These are phyloP conservation scores for Etheostoma nigrum DNA, from an alignment of 2,797 vertebrate species.

Conservation along the genomic window DNA sequence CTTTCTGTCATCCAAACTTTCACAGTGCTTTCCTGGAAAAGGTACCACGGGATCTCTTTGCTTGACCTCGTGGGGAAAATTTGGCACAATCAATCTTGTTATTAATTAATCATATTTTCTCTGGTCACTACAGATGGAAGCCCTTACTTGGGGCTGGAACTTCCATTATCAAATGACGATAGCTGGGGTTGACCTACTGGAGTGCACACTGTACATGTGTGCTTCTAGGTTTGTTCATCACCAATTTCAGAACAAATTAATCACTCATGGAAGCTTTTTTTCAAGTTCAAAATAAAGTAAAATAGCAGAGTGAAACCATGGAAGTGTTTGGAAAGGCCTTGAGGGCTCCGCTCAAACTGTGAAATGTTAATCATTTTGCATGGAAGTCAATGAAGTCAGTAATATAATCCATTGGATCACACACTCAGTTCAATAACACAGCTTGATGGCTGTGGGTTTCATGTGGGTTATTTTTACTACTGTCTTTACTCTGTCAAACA, in stretches of 20 bases:
- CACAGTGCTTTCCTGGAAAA: constrained; percentile 57
- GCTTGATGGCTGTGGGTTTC: constrained; percentile 22
- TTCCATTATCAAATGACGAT: constrained; percentile 71
- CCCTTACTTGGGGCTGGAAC: constrained; percentile 61
- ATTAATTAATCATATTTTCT: constrained; percentile 82
- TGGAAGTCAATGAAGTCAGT: constrained; percentile 29
- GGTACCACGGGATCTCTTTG: constrained; percentile 54
- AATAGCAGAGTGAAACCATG: constrained; percentile 41
- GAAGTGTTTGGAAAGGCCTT: not conserved
- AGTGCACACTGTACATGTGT: constrained; percentile 13
- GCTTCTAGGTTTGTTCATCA: constrained; percentile 25
- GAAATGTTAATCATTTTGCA: constrained; percentile 33
- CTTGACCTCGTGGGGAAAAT: constrained; percentile 70
- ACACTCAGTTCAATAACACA: constrained; percentile 21
- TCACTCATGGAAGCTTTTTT: constrained; percentile 33
- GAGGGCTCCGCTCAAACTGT: not conserved
- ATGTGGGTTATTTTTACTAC: constrained; percentile 16
- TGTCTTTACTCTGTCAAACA: constrained; percentile 9
- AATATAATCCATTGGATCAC: constrained; percentile 29
- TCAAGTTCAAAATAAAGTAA: constrained; percentile 40
- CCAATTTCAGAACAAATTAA: constrained; percentile 44
- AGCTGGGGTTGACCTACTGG: constrained; percentile 46
- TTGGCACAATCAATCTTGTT: constrained; percentile 78
- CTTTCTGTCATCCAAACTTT: constrained; percentile 65
- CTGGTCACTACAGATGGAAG: constrained; percentile 72